Percentiles rank a stretch among this genome's conserved stretches.
Evolutionary conservation across 2,113 vertebrate genomes (phyloP).

Genomic region (human): DNA sequence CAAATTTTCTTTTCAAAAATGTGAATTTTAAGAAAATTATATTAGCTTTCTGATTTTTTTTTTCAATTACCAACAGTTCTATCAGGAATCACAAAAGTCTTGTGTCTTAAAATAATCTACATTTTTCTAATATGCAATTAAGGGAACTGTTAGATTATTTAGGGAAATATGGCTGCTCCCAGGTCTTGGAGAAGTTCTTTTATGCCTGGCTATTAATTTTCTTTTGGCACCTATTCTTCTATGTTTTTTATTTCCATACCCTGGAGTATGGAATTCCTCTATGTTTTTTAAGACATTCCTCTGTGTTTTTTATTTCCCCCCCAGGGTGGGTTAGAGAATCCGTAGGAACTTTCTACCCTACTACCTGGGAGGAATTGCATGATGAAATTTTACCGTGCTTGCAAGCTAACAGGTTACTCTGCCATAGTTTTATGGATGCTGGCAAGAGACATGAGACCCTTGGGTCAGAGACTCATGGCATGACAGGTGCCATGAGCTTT

Average conservation of each 20-base stretch:
- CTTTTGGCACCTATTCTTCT: neutral
- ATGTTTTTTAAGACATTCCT: neutral
- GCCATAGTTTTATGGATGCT: neutral
- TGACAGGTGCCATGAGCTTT: neutral
- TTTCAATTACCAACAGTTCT: neutral
- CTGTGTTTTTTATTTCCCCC: neutral
- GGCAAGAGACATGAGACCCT: neutral
- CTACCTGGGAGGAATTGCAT: neutral
- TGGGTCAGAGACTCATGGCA: neutral
- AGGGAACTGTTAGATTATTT: neutral
- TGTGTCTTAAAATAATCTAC: neutral
- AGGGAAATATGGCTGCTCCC: neutral
- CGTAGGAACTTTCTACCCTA: neutral
- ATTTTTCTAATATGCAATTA: neutral
- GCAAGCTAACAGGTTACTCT: neutral
- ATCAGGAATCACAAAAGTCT: neutral
- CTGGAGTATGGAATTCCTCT: neutral
- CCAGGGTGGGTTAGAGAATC: neutral
- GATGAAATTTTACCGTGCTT: neutral
- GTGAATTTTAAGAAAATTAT: neutral
- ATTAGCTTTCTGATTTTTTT: conserved; percentile 5
- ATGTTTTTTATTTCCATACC: neutral
- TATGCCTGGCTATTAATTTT: neutral
- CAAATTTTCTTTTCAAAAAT: conserved; percentile 8
- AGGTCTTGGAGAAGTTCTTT: neutral